These are phyloP conservation scores for Dysmachus trigonus DNA, from an alignment of 2,888 invertebrate species.

Conservation along the genomic window DNA sequence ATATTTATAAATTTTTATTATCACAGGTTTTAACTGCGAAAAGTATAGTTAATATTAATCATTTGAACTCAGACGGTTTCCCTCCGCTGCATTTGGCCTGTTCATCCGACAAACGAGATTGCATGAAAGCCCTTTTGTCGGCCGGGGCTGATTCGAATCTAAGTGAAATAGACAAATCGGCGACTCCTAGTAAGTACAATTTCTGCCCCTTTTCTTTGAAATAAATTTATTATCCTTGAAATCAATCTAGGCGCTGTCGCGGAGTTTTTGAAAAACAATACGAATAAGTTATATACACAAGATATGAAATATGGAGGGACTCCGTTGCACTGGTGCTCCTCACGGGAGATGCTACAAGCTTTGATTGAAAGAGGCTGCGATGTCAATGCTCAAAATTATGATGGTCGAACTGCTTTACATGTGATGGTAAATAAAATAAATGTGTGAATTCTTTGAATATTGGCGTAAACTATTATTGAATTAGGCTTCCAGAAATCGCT, in stretches of 20 bases:
- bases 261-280: slow-evolving; percentile 74
- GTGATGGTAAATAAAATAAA: slow-evolving; percentile 76
- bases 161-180: slow-evolving; percentile 58
- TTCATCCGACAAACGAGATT: slow-evolving; percentile 83
- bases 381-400: slow-evolving; percentile 84
- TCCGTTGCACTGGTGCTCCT: slow-evolving; percentile 90
- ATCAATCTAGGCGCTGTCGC: slow-evolving; percentile 69
- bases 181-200: slow-evolving; percentile 56
- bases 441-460: background rate
- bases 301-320: slow-evolving; percentile 94
- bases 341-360: slow-evolving; percentile 81
- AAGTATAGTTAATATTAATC: slow-evolving; percentile 67
- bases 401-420: slow-evolving; percentile 84
- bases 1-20: slow-evolving; percentile 18
- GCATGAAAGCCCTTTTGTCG: slow-evolving; percentile 82
- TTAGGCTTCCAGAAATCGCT: slow-evolving; percentile 69
- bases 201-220: background rate
- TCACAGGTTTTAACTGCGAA: slow-evolving; percentile 64
- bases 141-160: slow-evolving; percentile 82
- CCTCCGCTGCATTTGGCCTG: slow-evolving; percentile 89
- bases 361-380: slow-evolving; percentile 86
- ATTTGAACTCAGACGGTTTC: slow-evolving; percentile 80
- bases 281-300: slow-evolving; percentile 75
- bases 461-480: background rate
- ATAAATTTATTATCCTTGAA: background rate